Evolutionary conservation across 2,113 vertebrate genomes (phyloP).

Genomic region (Salvelinus fontinalis): DNA sequence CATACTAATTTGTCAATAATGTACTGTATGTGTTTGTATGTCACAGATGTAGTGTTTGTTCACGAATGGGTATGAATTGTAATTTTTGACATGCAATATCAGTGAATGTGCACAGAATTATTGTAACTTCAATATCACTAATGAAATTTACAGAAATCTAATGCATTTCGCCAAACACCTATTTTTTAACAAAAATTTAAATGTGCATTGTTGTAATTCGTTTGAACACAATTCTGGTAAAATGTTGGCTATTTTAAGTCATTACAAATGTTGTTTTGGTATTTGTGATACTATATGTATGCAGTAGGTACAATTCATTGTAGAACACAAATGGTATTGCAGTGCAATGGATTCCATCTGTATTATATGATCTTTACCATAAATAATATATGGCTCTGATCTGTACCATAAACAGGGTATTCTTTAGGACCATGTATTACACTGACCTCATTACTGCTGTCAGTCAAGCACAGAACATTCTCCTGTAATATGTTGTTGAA

Average conservation of each 20-base stretch:
- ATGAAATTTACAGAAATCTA: neutral
- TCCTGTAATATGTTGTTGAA: slow-evolving; percentile 45
- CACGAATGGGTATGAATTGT: slow-evolving; percentile 30
- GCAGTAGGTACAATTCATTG: slow-evolving; percentile 13
- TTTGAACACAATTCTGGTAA: slow-evolving; percentile 9
- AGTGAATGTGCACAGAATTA: slow-evolving; percentile 41
- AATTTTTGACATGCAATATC: slow-evolving; percentile 28
- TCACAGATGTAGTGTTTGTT: slow-evolving; percentile 37
- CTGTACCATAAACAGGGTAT: slow-evolving; percentile 26
- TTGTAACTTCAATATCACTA: slow-evolving; percentile 37
- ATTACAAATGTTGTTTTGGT: slow-evolving; percentile 11
- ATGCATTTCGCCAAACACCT: slow-evolving; percentile 4
- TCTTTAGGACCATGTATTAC: slow-evolving; percentile 21
- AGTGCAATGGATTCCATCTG: slow-evolving; percentile 76
- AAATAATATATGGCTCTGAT: slow-evolving; percentile 61
- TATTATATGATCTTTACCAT: slow-evolving; percentile 59
- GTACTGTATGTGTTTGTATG: slow-evolving; percentile 27
- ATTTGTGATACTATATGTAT: neutral
- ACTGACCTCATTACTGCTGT: slow-evolving; percentile 29
- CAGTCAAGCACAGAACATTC: slow-evolving; percentile 41
- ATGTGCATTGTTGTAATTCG: neutral
- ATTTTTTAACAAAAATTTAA: neutral
- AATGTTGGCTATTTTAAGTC: slow-evolving; percentile 23
- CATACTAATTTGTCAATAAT: neutral
- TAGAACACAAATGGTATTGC: slow-evolving; percentile 55